Conservation (phyloP, 2,797 vertebrate genomes). For the Peromyscus nudipes region DNA sequence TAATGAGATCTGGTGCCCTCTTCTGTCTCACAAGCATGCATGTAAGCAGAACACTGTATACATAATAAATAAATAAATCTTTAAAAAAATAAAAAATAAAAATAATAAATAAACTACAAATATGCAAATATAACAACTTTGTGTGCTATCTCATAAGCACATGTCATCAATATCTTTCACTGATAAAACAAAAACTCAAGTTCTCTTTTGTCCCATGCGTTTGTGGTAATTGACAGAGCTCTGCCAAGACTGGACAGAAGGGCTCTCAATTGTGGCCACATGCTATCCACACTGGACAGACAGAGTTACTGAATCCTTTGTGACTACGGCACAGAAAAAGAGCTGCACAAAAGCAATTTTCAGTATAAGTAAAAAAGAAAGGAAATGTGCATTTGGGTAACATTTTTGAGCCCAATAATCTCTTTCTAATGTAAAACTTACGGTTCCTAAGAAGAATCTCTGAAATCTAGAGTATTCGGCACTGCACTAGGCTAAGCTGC, state of each 20-base stretch:
- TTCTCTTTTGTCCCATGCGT: neutral
- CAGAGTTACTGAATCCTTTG: neutral
- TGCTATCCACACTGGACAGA: fast-evolving
- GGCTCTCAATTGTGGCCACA: no score
- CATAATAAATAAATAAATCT: no score
- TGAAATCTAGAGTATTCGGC: neutral
- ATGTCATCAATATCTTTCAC: neutral
- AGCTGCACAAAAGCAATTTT: slow-evolving; percentile 40
- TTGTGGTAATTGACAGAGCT: neutral
- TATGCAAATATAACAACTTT: neutral
- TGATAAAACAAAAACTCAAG: neutral
- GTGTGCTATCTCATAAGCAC: no score
- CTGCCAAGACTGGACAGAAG: neutral
- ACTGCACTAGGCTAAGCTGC: slow-evolving; percentile 30
- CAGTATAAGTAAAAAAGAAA: slow-evolving; percentile 17
- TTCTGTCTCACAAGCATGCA: no score
- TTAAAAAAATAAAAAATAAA: no score
- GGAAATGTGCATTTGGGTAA: slow-evolving; percentile 15
- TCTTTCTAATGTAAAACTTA: slow-evolving; percentile 56
- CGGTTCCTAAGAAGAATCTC: slow-evolving; percentile 49
- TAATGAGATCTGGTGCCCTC: no score
- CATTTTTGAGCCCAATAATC: slow-evolving; percentile 39
- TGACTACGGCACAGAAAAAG: neutral
- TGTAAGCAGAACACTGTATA: no score
- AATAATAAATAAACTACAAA: neutral